These are phyloP conservation scores for Champsocephalus gunnari DNA, from an alignment of 2,797 vertebrate species.

Conservation along the genomic window DNA sequence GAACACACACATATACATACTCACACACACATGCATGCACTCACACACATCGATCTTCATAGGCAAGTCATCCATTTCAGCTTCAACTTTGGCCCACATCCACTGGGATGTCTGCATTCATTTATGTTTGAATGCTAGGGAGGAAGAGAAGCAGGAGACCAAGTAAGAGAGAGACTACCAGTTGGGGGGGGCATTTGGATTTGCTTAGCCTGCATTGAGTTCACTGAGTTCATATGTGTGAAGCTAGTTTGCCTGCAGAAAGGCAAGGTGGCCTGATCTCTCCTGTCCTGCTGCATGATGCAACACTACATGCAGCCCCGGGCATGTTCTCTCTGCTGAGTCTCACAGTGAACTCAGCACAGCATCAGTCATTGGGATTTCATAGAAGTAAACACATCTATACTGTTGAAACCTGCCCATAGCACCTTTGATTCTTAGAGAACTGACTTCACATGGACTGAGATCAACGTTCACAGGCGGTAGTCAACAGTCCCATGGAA, in stretches of 20 bases:
- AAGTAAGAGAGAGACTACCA: conserved; percentile 53
- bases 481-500: conserved; percentile 25
- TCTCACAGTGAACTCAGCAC: conserved; percentile 36
- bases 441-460: conserved; percentile 21
- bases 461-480: conserved; percentile 10
- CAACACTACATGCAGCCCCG: conserved; percentile 55
- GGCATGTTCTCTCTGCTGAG: conserved; percentile 58
- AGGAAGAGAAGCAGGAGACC: conserved; percentile 55
- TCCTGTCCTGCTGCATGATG: conserved; percentile 62
- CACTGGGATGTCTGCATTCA: conserved; percentile 67
- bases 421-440: conserved; percentile 38
- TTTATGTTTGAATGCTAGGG: conserved; percentile 68
- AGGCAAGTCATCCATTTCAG: conserved; percentile 69
- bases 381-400: conserved; percentile 22
- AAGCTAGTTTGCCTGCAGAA: conserved; percentile 59
- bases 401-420: conserved; percentile 47
- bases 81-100: conserved; percentile 77
- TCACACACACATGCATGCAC: conserved; percentile 11
- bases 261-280: conserved; percentile 62
- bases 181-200: conserved; percentile 65
- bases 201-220: conserved; percentile 66
- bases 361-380: conserved; percentile 26
- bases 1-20: conserved; percentile 8
- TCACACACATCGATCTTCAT: conserved; percentile 57
- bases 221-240: conserved; percentile 70